Evolutionary conservation across 1,140 invertebrate species (phyloP).

Genomic region (Drosophila pseudoananassae): DNA sequence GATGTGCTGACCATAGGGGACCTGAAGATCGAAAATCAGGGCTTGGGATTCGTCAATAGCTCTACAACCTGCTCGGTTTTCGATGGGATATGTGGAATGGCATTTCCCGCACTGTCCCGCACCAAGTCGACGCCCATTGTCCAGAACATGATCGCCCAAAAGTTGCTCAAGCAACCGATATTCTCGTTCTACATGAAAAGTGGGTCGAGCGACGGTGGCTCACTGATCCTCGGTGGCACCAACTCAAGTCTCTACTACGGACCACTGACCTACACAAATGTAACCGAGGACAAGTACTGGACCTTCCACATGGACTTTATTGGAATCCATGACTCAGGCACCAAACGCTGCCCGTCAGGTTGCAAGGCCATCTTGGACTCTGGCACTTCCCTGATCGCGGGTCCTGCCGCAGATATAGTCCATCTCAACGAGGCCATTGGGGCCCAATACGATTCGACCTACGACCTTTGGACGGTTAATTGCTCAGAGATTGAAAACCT

Average conservation of each 20-base stretch:
- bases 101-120: slow-evolving; percentile 93
- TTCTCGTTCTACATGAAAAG: slow-evolving; percentile 95
- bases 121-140: slow-evolving; percentile 96
- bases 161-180: slow-evolving; percentile 89
- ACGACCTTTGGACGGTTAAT: slow-evolving; percentile 20
- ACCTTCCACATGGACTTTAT: slow-evolving; percentile 46
- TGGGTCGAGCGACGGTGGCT: slow-evolving; percentile 86
- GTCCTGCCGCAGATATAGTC: slow-evolving; percentile 86
- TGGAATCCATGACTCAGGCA: slow-evolving; percentile 5
- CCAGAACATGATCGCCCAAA: slow-evolving; percentile 96
- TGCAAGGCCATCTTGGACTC: slow-evolving; percentile 90
- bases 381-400: slow-evolving; percentile 90
- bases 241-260: slow-evolving; percentile 45
- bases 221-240: slow-evolving; percentile 44
- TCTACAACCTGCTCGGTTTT: slow-evolving; percentile 88
- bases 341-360: slow-evolving; percentile 41
- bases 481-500: slow-evolving; percentile 8
- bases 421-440: slow-evolving; percentile 40
- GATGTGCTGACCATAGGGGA: slow-evolving; percentile 16
- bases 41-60: slow-evolving; percentile 26
- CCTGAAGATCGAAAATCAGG: slow-evolving; percentile 10
- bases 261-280: slow-evolving; percentile 42
- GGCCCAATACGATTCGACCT: slow-evolving; percentile 19
- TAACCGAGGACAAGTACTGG: slow-evolving; percentile 57
- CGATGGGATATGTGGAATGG: slow-evolving; percentile 97